phyloP scores from a whole-genome alignment of 2,113 vertebrate genomes.

The Menidia beryllina region DNA sequence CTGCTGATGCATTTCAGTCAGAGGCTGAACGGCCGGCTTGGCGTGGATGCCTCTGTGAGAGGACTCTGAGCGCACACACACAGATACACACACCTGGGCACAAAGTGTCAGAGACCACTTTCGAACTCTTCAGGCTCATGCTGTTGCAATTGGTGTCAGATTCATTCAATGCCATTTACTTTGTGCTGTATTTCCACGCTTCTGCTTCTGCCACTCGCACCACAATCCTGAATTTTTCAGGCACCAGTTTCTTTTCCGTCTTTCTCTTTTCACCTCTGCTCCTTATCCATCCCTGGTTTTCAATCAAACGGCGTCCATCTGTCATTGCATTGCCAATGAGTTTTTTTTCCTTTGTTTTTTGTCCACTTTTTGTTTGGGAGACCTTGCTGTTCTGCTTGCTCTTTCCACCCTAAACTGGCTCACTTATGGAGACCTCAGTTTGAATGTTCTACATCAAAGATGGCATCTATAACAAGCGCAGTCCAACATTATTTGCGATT shows the following conservation, averaged over 20 bases:
- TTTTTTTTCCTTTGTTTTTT: background rate
- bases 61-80: background rate
- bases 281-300: slow-evolving; percentile 18
- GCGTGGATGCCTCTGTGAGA: slow-evolving; percentile 68
- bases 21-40: slow-evolving; percentile 83
- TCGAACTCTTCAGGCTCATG: slow-evolving; percentile 12
- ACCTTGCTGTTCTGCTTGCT: slow-evolving; percentile 6
- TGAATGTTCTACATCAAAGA: background rate
- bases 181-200: slow-evolving; percentile 38
- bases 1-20: slow-evolving; percentile 84
- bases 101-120: background rate
- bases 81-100: slow-evolving; percentile 13
- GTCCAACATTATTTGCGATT: background rate
- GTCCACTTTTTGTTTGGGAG: background rate
- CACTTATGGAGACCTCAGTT: background rate
- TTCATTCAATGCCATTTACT: slow-evolving; percentile 35
- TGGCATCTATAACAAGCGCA: background rate
- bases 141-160: slow-evolving; percentile 46
- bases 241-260: slow-evolving; percentile 11
- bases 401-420: background rate
- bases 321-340: slow-evolving; percentile 21
- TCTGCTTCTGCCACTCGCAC: slow-evolving; percentile 36
- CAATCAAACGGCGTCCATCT: slow-evolving; percentile 23
- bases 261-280: slow-evolving; percentile 14
- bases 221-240: slow-evolving; percentile 12